Evolutionary conservation across 1,140 invertebrate species (phyloP).

Genomic region (Euglossa dilemma): DNA sequence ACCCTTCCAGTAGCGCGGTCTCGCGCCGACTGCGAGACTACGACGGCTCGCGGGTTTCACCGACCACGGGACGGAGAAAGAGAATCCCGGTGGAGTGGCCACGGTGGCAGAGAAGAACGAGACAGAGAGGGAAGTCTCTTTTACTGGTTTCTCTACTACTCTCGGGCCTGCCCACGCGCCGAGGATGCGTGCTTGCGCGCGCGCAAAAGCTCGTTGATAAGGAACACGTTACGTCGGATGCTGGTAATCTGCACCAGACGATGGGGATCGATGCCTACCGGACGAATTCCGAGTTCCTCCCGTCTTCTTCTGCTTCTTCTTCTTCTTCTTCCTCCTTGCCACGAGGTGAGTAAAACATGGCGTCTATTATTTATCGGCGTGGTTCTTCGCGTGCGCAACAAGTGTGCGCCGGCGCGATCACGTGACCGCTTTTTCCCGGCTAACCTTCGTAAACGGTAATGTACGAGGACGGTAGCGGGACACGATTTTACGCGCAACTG

Average conservation of each 20-base stretch:
- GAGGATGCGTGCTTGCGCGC: conserved; percentile 56
- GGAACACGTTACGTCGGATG: conserved; percentile 2
- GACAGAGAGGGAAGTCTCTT: conserved; percentile 47
- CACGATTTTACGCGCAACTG: background rate
- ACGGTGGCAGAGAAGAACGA: conserved; percentile 24
- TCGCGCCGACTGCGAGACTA: conserved; percentile 80
- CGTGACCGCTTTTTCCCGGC: conserved; percentile 4
- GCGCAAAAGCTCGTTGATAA: conserved; percentile 56
- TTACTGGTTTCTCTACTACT: conserved; percentile 55
- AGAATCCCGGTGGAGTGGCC: conserved; percentile 13
- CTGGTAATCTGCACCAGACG: background rate
- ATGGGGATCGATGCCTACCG: background rate
- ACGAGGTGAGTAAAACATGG: background rate
- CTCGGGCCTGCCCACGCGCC: conserved; percentile 68
- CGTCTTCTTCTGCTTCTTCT: too few species aligned
- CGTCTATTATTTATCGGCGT: conserved; percentile 7
- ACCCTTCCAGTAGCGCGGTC: conserved; percentile 80
- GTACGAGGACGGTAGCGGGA: background rate
- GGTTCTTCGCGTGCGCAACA: conserved; percentile 13
- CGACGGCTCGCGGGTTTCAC: conserved; percentile 75
- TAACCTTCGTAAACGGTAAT: background rate
- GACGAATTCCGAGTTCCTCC: background rate
- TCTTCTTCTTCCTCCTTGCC: too few species aligned
- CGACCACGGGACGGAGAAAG: conserved; percentile 39
- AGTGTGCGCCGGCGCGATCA: background rate